phyloP scores from a whole-genome alignment of 2,797 vertebrate species.

The Mormyrus hasselquistii region DNA sequence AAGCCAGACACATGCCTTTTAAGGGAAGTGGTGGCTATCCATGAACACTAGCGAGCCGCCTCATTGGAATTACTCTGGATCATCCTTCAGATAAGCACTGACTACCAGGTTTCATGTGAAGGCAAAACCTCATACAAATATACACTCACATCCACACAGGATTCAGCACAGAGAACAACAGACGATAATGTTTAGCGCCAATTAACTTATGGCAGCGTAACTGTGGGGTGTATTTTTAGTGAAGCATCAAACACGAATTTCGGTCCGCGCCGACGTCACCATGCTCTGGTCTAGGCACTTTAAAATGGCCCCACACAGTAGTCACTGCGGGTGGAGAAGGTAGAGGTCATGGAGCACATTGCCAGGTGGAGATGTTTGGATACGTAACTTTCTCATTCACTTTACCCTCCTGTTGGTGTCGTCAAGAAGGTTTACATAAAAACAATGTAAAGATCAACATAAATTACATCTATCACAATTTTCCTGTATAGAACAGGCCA shows the following conservation, averaged over 20 bases:
- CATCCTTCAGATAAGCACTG: not conserved
- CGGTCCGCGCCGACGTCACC: not conserved
- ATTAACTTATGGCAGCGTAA: not conserved
- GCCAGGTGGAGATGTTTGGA: constrained; percentile 14
- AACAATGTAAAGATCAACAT: constrained; percentile 5
- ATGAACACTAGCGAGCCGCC: not conserved
- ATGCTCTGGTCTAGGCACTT: not conserved
- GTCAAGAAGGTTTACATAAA: not conserved
- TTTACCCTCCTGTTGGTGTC: not conserved
- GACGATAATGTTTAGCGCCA: not conserved
- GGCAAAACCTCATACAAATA: not conserved
- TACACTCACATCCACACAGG: not conserved
- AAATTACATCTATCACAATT: not conserved
- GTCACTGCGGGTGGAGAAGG: not conserved
- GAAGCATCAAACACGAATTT: not conserved
- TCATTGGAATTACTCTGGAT: not conserved
- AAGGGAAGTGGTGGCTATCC: not conserved
- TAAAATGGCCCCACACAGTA: not conserved
- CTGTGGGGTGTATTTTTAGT: not conserved
- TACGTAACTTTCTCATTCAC: constrained; percentile 3
- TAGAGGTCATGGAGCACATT: not conserved
- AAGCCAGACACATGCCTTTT: not conserved
- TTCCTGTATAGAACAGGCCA: not conserved
- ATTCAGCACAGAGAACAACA: not conserved
- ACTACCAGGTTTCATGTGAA: not conserved